Conservation (phyloP, 2,797 vertebrate species). For the Mus caroli region DNA sequence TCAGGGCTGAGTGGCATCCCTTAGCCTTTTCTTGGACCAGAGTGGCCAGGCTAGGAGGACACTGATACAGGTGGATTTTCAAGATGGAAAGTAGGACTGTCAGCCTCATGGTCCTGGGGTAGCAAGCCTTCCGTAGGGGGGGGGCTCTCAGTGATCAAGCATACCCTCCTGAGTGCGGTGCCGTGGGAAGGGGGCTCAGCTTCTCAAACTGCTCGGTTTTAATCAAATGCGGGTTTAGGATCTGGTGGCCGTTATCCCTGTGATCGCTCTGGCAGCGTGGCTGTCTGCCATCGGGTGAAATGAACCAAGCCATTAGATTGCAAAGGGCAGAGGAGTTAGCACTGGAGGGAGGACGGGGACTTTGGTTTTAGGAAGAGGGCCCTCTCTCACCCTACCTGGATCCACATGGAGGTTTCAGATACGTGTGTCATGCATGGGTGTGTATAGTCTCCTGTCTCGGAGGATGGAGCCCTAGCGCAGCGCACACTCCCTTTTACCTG, state of each 20-base stretch:
- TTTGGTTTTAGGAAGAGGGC: background rate
- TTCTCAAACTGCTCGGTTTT: slow-evolving; percentile 18
- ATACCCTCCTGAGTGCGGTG: slow-evolving; percentile 18
- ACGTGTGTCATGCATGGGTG: background rate
- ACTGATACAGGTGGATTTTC: slow-evolving; percentile 69
- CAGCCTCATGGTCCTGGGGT: background rate
- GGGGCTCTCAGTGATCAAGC: background rate
- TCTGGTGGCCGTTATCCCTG: background rate
- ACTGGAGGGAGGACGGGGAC: background rate
- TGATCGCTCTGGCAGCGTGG: background rate
- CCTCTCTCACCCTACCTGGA: background rate
- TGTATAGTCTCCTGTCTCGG: background rate
- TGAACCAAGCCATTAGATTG: background rate
- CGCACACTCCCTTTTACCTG: background rate
- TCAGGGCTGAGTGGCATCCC: background rate
- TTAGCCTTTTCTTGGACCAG: slow-evolving; percentile 30
- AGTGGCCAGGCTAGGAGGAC: background rate
- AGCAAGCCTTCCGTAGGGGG: background rate
- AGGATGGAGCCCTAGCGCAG: background rate
- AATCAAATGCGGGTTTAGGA: slow-evolving; percentile 17
- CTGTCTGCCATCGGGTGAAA: slow-evolving; percentile 9
- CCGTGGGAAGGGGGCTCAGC: background rate
- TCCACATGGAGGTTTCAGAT: slow-evolving; percentile 9
- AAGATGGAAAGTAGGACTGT: background rate
- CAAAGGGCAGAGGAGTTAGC: slow-evolving; percentile 42